These are phyloP conservation scores for Tipula unca DNA, from an alignment of 2,888 invertebrate species.

Conservation along the genomic window DNA sequence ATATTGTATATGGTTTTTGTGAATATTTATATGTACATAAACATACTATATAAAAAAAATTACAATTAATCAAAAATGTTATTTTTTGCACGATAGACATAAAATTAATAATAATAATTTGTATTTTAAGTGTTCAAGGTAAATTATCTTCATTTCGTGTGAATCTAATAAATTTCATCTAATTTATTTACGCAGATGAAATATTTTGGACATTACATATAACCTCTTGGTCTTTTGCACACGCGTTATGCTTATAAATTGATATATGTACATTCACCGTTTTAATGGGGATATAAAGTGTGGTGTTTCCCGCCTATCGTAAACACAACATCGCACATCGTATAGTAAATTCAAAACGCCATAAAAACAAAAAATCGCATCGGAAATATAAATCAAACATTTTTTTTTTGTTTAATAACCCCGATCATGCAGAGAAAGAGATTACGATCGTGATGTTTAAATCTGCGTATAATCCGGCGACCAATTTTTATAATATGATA, in stretches of 20 bases:
- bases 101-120: background rate
- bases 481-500: background rate
- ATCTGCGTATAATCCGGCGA: background rate
- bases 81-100: background rate
- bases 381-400: background rate
- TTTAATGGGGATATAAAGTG: background rate
- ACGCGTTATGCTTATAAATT: background rate
- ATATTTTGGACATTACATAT: background rate
- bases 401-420: background rate
- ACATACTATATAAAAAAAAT: background rate
- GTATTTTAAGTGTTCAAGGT: background rate
- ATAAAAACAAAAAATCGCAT: background rate
- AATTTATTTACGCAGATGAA: background rate
- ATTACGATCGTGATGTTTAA: background rate
- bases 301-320: background rate
- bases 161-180: background rate
- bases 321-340: background rate
- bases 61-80: background rate
- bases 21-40: background rate
- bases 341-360: background rate
- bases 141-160: background rate
- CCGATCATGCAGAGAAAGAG: background rate
- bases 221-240: background rate
- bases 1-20: background rate
- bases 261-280: background rate